Evolutionary conservation across 2,888 invertebrate species (phyloP).

Genomic region (Mesorhabditis spiculigera): DNA sequence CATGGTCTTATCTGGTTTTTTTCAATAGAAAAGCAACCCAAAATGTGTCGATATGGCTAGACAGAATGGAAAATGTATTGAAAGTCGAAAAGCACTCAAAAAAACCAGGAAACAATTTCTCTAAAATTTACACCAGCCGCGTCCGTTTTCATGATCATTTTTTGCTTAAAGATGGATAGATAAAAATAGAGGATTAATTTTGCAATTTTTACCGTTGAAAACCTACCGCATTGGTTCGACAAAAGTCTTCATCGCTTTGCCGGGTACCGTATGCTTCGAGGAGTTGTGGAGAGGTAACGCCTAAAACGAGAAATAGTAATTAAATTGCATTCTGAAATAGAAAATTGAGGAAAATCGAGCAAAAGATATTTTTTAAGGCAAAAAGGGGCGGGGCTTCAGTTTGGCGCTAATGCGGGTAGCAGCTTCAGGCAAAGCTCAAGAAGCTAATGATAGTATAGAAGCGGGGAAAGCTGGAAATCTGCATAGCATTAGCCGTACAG

Average conservation of each 20-base stretch:
- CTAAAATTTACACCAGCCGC: not conserved
- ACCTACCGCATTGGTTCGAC: constrained; percentile 65
- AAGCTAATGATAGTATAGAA: too few relatives aligned
- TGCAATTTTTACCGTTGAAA: not conserved
- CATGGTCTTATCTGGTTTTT: not conserved
- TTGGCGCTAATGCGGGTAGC: too few relatives aligned
- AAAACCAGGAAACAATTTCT: too few relatives aligned
- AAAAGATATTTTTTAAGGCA: too few relatives aligned
- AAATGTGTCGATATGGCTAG: not conserved
- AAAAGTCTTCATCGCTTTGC: constrained; percentile 67
- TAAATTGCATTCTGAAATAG: too few relatives aligned
- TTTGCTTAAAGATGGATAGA: not conserved
- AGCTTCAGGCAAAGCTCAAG: too few relatives aligned
- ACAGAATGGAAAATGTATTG: too few relatives aligned
- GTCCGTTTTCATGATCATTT: not conserved
- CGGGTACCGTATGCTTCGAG: constrained; percentile 68
- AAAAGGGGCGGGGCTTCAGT: too few relatives aligned
- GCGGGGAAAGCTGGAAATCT: too few relatives aligned
- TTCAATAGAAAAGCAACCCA: not conserved
- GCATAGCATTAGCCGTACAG: too few relatives aligned
- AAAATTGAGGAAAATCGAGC: too few relatives aligned
- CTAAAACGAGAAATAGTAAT: constrained; percentile 52
- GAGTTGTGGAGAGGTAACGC: constrained; percentile 74
- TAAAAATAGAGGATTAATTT: not conserved
- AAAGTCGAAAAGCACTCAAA: too few relatives aligned